Conservation (phyloP, 2,797 vertebrate species). For the Schizopygopsis pylzovi region DNA sequence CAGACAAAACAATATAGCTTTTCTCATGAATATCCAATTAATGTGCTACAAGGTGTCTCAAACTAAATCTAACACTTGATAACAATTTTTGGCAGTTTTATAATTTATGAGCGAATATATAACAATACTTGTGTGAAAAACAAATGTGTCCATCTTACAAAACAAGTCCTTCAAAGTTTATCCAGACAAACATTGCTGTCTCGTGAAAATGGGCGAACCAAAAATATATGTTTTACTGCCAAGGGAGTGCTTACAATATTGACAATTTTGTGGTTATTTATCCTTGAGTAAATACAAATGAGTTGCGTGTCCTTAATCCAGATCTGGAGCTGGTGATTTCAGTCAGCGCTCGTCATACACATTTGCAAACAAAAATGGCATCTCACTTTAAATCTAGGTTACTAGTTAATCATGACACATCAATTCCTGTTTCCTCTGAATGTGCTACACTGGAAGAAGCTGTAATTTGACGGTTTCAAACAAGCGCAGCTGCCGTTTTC, state of each 20-base stretch:
- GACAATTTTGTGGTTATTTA: neutral
- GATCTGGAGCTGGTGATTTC: neutral
- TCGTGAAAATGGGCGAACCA: neutral
- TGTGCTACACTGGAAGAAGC: neutral
- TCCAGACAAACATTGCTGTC: neutral
- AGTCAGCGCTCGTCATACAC: neutral
- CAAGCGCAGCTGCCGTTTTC: neutral
- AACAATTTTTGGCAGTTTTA: too few species aligned
- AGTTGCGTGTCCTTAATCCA: neutral
- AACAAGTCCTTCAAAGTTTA: neutral
- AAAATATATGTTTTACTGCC: neutral
- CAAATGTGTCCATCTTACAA: neutral
- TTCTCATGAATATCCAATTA: neutral
- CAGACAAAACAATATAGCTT: neutral
- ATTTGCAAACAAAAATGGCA: neutral
- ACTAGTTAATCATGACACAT: neutral
- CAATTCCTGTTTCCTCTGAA: slow-evolving; percentile 3
- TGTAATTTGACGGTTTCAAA: slow-evolving; percentile 35
- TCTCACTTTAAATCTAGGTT: neutral
- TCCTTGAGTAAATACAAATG: neutral
- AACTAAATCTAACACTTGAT: neutral
- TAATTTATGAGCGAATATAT: too few species aligned
- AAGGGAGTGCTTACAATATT: neutral
- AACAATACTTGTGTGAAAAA: neutral
- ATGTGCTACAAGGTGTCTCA: neutral